Base-by-base conservation (phyloP, 2,888 invertebrate genomes). In the Psylliodes chrysocephalus region DNA sequence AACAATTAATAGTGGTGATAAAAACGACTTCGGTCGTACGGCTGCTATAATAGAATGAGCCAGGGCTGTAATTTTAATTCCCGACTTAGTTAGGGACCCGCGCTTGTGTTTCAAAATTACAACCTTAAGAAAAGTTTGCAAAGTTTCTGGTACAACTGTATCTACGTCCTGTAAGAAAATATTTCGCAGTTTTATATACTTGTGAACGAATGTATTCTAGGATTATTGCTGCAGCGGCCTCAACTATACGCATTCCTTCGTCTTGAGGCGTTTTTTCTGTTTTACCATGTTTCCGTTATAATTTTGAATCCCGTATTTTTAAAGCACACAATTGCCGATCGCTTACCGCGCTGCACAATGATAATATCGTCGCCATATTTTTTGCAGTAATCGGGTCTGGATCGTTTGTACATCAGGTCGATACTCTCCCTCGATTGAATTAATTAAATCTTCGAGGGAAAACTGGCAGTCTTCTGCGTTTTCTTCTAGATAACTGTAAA, bases 211-310 rank as follows among this genome's bases (percentile, higher is more conserved):
- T 64, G 22, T 61, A 60, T 52, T 67, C 67, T 52, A 69, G 52
- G 38, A 70, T 66, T 8, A 60, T 66, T 44, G 65, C 62, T 38
- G 69, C 35, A n/a, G n/a, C 70, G 47, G 61, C 61, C 17, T 33
- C n/a, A 44, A 69, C 64, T 57, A 69, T 52, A 25, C 67, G 51
- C 1, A 63, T 28, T 53, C 63, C 49, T 66, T 71, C 70, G 40
- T 70, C 64, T 33, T 63, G 46, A 22, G 52, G 38, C 28, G 64
- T 54, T 22, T 33, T 35, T 64, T 35, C n/a, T 44, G 6, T 35
- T 15, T 15, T 33, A 53, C 53, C 61, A 61, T 5, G 54, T 19
- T 30, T 61, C 44, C 10, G 44, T 61, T 22, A 54, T 10, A 28
- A 61, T 22, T 54, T 61, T 40, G 17, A 28, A 61, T 5, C 61